phyloP scores from a whole-genome alignment of 1,140 invertebrate species.

The Pteromalus puparum region DNA sequence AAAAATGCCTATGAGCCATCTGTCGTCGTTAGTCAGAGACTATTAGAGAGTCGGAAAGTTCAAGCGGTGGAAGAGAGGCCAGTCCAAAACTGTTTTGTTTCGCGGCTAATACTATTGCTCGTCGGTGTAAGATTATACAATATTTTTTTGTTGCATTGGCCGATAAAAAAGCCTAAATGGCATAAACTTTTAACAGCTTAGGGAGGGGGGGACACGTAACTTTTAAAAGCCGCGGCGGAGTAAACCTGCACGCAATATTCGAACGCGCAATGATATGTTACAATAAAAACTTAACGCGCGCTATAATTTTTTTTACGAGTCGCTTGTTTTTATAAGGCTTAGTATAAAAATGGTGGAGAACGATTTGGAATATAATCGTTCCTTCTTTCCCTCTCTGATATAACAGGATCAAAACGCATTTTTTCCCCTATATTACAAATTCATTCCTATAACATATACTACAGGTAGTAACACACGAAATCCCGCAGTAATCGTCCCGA shows the following conservation, averaged over 20 bases:
- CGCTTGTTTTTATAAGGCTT: neutral
- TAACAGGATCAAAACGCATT: neutral
- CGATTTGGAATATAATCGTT: too few relatives aligned
- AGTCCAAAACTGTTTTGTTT: too few relatives aligned
- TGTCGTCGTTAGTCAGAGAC: too few relatives aligned
- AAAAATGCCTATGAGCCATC: too few relatives aligned
- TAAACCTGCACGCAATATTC: neutral
- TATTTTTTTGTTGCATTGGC: neutral
- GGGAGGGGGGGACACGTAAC: neutral
- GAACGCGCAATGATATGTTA: neutral
- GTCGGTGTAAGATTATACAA: neutral
- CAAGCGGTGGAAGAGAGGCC: too few relatives aligned
- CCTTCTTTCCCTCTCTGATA: too few relatives aligned
- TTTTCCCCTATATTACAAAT: too few relatives aligned
- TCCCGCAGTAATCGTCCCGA: too few relatives aligned
- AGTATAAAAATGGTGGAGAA: neutral
- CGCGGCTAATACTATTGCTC: too few relatives aligned
- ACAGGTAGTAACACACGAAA: too few relatives aligned
- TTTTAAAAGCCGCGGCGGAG: neutral
- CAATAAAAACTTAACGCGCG: neutral
- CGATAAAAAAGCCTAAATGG: neutral
- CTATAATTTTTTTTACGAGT: neutral
- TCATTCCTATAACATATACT: too few relatives aligned
- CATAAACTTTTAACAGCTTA: neutral
- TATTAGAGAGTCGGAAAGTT: too few relatives aligned